Percentiles rank a stretch among this genome's conserved stretches.
Conservation (phyloP, 2,888 invertebrate genomes). For the Tenthredo distinguenda region DNA sequence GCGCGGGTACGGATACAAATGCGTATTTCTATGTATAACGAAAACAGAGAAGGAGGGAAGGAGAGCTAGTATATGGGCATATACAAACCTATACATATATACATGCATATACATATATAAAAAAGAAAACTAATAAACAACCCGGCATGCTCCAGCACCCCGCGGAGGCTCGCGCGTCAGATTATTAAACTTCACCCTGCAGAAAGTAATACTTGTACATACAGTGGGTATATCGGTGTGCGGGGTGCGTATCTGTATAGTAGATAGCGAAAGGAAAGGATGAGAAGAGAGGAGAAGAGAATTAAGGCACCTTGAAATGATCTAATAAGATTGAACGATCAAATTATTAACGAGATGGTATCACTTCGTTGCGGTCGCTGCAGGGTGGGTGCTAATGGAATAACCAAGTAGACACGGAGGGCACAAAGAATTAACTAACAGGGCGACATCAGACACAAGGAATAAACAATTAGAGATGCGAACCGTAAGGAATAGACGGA, state of each 20-base stretch:
- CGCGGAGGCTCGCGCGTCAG: conserved; percentile 33
- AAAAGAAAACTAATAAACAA: conserved; percentile 44
- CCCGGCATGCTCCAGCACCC: not conserved
- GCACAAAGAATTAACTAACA: not conserved
- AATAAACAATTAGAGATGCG: not conserved
- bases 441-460: not conserved
- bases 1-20: not conserved
- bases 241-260: not conserved
- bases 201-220: not conserved
- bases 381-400: conserved; percentile 4
- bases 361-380: conserved; percentile 10
- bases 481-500: not conserved
- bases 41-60: not conserved
- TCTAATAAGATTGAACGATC: conserved; percentile 49
- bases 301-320: conserved; percentile 37
- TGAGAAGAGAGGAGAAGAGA: not conserved
- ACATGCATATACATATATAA: not conserved
- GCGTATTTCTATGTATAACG: not conserved
- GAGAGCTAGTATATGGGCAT: not conserved
- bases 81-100: not conserved
- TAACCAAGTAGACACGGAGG: not conserved
- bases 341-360: conserved; percentile 41
- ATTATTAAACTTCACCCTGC: conserved; percentile 44
- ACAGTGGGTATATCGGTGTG: not conserved
- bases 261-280: not conserved